Percentiles rank a stretch among this genome's conserved stretches.
Conservation (phyloP, 2,113 vertebrate species). For the human region GRCh38 chr7:52932501-52933000, state of each 20-base stretch:
- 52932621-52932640: too few relatives aligned
- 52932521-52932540: fast-evolving
- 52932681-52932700: not conserved
- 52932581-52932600: not conserved
- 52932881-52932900: not conserved
- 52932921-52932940: not conserved
- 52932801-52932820: fast-evolving
- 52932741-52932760: not conserved
- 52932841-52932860: not conserved
- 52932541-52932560: not conserved
- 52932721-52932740: not conserved
- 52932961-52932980: not conserved
- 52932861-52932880: not conserved
- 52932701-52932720: fast-evolving
- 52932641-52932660: too few relatives aligned
- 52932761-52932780: fast-evolving
- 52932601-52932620: fast-evolving
- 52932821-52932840: not conserved
- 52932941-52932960: not conserved
- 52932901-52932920: not conserved
- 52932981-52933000: not conserved
- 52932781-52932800: not conserved
- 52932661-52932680: not conserved
- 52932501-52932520: not conserved
- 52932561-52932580: not conserved